Evolutionary conservation across 1,140 invertebrate species (phyloP).

Genomic region (Euura lappo): DNA sequence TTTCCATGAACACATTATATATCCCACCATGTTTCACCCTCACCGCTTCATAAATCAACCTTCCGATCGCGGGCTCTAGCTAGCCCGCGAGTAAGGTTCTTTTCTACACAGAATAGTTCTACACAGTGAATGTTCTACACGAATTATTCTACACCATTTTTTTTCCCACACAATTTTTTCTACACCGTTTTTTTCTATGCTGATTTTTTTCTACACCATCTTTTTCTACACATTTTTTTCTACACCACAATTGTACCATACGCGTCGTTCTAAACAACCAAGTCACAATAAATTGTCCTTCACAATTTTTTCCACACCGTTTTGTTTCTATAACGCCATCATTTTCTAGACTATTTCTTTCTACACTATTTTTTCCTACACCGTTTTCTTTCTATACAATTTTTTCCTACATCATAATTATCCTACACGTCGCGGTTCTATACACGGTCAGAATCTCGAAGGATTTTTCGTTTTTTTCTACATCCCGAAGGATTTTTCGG

Average conservation of each 20-base stretch:
- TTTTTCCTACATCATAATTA: too few species aligned
- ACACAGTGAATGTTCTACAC: too few species aligned
- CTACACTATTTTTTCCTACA: too few species aligned
- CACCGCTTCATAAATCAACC: conserved; percentile 37
- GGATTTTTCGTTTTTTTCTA: background rate
- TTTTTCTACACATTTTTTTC: conserved; percentile 32
- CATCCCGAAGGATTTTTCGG: too few species aligned
- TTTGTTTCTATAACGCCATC: background rate
- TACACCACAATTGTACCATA: background rate
- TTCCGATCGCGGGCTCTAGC: conserved; percentile 16
- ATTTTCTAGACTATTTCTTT: too few species aligned
- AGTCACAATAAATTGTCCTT: too few species aligned
- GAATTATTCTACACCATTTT: too few species aligned
- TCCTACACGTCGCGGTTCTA: too few species aligned
- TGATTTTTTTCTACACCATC: background rate
- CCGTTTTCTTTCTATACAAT: too few species aligned
- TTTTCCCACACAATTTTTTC: too few species aligned
- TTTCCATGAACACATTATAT: conserved; percentile 42
- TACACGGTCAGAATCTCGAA: background rate
- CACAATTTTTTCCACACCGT: background rate
- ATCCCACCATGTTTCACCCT: conserved; percentile 26
- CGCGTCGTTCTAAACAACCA: background rate
- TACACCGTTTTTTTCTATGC: too few species aligned
- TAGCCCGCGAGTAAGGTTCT: background rate
- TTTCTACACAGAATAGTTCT: too few species aligned